Conservation (phyloP, 1,140 invertebrate genomes). For the Drosophila aff. region DNA sequence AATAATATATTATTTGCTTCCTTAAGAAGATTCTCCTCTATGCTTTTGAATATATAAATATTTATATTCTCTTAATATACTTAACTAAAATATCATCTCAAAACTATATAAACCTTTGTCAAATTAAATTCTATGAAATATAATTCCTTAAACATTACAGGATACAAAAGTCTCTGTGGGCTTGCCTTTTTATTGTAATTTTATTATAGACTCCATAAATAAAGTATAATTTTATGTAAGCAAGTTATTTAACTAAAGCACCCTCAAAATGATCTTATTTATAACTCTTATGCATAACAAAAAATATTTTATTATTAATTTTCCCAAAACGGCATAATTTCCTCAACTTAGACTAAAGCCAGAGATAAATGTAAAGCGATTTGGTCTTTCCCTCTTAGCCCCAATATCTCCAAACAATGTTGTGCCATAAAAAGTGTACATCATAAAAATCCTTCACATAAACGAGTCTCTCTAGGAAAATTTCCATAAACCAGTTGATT, state of each 20-base stretch:
- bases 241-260: too few species aligned
- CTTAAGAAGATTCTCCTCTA: neutral
- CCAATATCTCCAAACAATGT: neutral
- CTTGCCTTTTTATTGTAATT: too few species aligned
- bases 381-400: neutral
- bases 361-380: neutral
- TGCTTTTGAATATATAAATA: neutral
- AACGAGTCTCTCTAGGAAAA: slow-evolving; percentile 1
- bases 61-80: neutral
- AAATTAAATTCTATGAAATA: neutral
- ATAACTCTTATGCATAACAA: neutral
- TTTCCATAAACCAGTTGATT: slow-evolving; percentile 40
- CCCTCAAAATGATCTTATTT: too few species aligned
- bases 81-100: neutral
- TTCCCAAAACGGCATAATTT: neutral
- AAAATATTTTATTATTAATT: neutral
- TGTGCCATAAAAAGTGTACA: slow-evolving; percentile 4
- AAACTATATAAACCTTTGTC: neutral
- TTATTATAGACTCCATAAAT: too few species aligned
- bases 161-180: too few species aligned
- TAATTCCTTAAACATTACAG: neutral
- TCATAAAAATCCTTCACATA: slow-evolving; percentile 29
- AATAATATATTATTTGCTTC: neutral
- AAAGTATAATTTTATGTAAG: too few species aligned
- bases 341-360: neutral